Conservation (phyloP, 2,888 invertebrate species). For the Ochropleura plecta region DNA sequence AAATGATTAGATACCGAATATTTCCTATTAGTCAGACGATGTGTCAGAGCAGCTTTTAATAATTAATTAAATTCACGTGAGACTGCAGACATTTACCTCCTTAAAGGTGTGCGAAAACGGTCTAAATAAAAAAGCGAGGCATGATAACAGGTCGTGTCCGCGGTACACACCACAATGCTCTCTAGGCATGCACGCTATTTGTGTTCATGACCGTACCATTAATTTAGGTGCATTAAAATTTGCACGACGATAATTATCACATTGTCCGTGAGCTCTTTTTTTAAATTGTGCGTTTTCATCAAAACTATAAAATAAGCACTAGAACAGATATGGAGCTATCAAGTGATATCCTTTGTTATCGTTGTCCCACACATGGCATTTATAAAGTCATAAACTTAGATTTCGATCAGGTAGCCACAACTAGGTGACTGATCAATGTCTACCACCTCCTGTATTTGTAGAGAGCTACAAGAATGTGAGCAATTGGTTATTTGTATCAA, state of each 20-base stretch:
- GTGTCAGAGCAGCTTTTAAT: constrained; percentile 8
- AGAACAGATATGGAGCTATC: background rate
- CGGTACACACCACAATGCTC: constrained; percentile 16
- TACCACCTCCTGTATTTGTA: constrained; percentile 8
- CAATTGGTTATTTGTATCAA: background rate
- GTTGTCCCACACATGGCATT: constrained; percentile 13
- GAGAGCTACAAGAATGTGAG: constrained; percentile 13
- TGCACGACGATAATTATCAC: constrained; percentile 58
- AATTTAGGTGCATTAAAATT: constrained; percentile 66
- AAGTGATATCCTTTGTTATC: constrained; percentile 20
- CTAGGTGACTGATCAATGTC: constrained; percentile 13
- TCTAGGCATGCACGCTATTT: constrained; percentile 56
- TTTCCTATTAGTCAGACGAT: constrained; percentile 22
- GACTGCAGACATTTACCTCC: background rate
- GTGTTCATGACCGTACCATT: constrained; percentile 60
- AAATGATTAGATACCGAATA: constrained; percentile 21
- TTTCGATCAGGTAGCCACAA: constrained; percentile 25
- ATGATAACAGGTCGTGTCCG: constrained; percentile 14
- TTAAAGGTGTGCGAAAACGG: constrained; percentile 6
- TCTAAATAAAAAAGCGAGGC: constrained; percentile 14
- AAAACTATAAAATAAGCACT: constrained; percentile 24
- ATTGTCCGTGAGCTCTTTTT: constrained; percentile 63
- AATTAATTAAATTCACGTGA: constrained; percentile 3
- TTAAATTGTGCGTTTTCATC: constrained; percentile 53
- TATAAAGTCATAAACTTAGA: constrained; percentile 27